Conservation (phyloP, 2,113 vertebrate species). For the Mustelus asterias region DNA sequence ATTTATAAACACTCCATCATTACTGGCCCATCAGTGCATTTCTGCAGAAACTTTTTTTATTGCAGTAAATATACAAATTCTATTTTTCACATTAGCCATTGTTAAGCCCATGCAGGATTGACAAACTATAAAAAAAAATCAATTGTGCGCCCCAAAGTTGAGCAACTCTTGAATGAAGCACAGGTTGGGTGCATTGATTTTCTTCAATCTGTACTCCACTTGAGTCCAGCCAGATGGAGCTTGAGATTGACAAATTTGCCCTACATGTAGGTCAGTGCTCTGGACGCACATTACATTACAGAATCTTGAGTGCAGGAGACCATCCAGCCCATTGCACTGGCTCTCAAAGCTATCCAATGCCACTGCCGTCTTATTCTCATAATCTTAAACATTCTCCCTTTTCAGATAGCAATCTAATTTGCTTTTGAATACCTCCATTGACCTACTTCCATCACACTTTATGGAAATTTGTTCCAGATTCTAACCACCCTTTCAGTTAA, state of each 20-base stretch:
- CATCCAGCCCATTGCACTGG: too few species aligned
- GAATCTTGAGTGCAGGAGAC: too few species aligned
- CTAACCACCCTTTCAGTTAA: too few species aligned
- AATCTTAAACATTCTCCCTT: too few species aligned
- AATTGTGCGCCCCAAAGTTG: not conserved
- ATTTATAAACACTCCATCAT: not conserved
- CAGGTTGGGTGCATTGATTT: not conserved
- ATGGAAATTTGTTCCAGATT: too few species aligned
- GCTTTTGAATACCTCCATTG: too few species aligned
- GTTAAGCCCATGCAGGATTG: not conserved
- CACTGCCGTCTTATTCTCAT: too few species aligned
- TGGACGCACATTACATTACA: too few species aligned
- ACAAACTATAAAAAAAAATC: not conserved
- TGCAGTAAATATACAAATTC: not conserved
- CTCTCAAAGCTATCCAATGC: too few species aligned
- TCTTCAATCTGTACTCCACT: not conserved
- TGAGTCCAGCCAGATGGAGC: not conserved
- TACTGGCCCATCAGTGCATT: not conserved
- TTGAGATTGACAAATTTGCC: not conserved
- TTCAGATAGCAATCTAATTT: too few species aligned
- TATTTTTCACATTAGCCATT: not conserved
- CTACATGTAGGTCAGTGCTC: too few species aligned
- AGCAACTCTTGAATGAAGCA: not conserved
- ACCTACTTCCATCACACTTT: too few species aligned
- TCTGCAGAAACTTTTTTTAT: not conserved